These are phyloP conservation scores for Apostichopus parvimensis DNA, from an alignment of 35 echinoderm and acorn worm species.

Conservation along the genomic window DNA sequence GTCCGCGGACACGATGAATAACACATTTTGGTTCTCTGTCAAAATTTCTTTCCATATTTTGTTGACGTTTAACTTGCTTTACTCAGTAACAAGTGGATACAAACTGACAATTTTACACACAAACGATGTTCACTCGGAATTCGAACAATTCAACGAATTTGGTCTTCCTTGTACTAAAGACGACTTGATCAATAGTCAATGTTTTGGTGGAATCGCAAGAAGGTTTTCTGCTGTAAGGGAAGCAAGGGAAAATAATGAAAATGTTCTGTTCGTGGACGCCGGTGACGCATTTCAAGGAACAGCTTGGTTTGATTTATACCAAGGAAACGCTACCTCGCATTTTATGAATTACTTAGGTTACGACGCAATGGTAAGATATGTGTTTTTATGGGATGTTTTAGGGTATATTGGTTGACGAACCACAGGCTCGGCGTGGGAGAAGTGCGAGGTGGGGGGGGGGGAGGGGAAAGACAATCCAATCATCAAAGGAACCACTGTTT, in stretches of 20 bases:
- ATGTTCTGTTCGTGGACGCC: conserved; percentile 52
- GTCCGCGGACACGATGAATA: too few species aligned
- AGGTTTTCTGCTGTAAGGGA: conserved; percentile 9
- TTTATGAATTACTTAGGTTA: conserved; percentile 54
- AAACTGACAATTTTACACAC: conserved; percentile 28
- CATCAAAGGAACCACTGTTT: too few species aligned
- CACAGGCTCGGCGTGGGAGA: too few species aligned
- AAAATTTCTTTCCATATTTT: too few species aligned
- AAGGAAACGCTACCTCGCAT: conserved; percentile 42
- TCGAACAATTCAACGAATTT: conserved; percentile 12
- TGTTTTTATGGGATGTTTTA: too few species aligned
- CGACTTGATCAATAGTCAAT: background rate
- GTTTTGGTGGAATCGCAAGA: conserved; percentile 56
- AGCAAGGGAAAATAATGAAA: background rate
- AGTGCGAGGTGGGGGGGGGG: too few species aligned
- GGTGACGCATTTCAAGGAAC: conserved; percentile 75
- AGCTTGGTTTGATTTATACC: conserved; percentile 76
- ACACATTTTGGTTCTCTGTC: too few species aligned
- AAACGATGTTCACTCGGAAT: conserved; percentile 53
- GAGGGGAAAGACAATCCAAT: too few species aligned
- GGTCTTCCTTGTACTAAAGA: background rate
- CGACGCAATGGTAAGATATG: conserved; percentile 61
- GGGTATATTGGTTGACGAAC: too few species aligned
- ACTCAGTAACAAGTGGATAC: too few species aligned
- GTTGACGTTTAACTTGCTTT: too few species aligned